A percentile compares a stretch with the other conserved stretches of the same genome.
Evolutionary conservation across 1,140 invertebrate genomes (phyloP).

Genomic region (Lordiphosa clarofinis): DNA sequence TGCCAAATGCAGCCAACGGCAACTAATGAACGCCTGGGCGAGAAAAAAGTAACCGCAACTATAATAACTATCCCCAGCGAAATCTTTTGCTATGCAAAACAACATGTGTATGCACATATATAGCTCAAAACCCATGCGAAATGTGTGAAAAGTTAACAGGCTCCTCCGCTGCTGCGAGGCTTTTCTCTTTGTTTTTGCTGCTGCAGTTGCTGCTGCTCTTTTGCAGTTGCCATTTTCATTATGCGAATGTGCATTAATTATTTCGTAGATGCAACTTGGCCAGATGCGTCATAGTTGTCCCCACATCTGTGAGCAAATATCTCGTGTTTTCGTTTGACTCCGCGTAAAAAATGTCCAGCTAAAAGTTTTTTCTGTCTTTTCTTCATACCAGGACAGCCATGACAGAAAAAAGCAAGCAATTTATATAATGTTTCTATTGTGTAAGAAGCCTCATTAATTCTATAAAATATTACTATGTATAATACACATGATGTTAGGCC

Average conservation of each 20-base stretch:
- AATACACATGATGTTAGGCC: too few relatives aligned
- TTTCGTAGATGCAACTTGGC: conserved; percentile 50
- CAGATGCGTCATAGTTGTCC: conserved; percentile 2
- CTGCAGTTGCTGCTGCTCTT: conserved; percentile 14
- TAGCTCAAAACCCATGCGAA: conserved; percentile 45
- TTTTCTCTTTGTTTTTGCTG: conserved; percentile 30
- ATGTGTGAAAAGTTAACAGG: conserved; percentile 69
- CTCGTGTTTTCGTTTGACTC: conserved; percentile 9
- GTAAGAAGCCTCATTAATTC: too few relatives aligned
- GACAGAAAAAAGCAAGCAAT: too few relatives aligned
- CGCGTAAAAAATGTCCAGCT: too few relatives aligned
- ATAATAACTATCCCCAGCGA: conserved; percentile 24
- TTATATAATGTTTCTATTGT: too few relatives aligned
- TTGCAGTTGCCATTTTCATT: conserved; percentile 58
- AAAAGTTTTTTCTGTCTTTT: too few relatives aligned
- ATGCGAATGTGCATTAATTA: conserved; percentile 76
- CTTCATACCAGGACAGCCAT: too few relatives aligned
- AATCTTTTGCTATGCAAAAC: conserved; percentile 54
- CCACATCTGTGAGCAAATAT: too few relatives aligned
- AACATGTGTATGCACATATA: conserved; percentile 16
- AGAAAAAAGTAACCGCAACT: conserved; percentile 7
- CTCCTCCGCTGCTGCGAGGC: conserved; percentile 14
- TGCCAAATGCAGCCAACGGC: conserved; percentile 32
- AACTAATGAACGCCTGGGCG: conserved; percentile 51
- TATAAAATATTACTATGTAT: too few relatives aligned